These are phyloP conservation scores for Bombus turneri DNA, from an alignment of 1,140 invertebrate genomes.

Conservation along the genomic window DNA sequence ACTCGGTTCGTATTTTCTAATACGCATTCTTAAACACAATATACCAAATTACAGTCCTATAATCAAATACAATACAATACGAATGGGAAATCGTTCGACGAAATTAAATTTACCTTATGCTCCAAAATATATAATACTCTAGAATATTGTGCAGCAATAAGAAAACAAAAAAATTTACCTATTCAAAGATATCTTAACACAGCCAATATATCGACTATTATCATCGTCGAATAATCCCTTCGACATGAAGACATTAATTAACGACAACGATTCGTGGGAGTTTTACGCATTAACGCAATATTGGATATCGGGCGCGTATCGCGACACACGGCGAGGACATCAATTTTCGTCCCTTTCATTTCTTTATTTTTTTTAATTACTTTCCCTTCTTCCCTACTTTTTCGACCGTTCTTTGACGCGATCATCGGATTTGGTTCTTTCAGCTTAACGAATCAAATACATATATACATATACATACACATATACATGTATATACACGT, in stretches of 20 bases:
- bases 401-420: slow-evolving; percentile 33
- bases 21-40: no score
- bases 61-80: no score
- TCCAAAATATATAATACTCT: no score
- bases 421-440: slow-evolving; percentile 52
- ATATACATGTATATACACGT: no score
- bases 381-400: slow-evolving; percentile 11
- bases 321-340: neutral
- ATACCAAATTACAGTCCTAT: no score
- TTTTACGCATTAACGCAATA: neutral
- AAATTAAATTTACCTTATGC: no score
- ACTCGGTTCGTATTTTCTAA: no score
- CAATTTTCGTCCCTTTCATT: neutral
- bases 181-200: neutral
- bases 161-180: neutral
- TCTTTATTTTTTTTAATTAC: slow-evolving; percentile 41
- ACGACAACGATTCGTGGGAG: neutral
- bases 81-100: no score
- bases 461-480: neutral
- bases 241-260: neutral
- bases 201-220: neutral
- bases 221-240: neutral
- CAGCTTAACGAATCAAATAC: neutral
- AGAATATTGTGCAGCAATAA: no score
- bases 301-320: neutral